Evolutionary conservation across 2,113 vertebrate genomes (phyloP).

Genomic region (Phyllopteryx taeniolatus): DNA sequence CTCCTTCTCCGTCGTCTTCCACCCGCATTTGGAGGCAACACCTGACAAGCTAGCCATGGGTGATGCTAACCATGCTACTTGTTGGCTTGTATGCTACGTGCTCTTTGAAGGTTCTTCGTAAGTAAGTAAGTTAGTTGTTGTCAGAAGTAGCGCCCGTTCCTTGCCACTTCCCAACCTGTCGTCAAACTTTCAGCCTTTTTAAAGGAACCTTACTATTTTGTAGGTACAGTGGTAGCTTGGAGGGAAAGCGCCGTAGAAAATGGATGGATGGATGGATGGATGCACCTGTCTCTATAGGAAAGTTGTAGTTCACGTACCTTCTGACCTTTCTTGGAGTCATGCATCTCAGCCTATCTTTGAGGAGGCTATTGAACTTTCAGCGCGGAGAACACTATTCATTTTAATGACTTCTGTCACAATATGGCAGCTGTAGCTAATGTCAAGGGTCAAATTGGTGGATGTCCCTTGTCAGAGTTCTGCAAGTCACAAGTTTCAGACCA

Average conservation of each 20-base stretch:
- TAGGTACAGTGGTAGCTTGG: too few species aligned
- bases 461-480: too few species aligned
- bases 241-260: too few species aligned
- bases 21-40: not conserved
- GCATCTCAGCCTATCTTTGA: not conserved
- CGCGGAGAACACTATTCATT: not conserved
- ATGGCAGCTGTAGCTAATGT: not conserved
- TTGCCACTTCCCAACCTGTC: not conserved
- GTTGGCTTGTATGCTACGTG: not conserved
- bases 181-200: not conserved
- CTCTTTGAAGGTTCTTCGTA: not conserved
- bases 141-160: not conserved
- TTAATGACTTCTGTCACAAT: not conserved
- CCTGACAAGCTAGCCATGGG: not conserved
- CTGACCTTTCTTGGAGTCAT: not conserved
- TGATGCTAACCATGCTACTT: not conserved
- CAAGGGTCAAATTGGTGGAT: not conserved
- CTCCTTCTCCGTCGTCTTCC: not conserved
- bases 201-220: too few species aligned
- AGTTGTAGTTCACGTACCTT: not conserved
- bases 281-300: not conserved
- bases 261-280: too few species aligned
- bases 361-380: not conserved
- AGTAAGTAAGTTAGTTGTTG: not conserved
- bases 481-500: not conserved